These are phyloP conservation scores for Rhopalosiphum maidis DNA, from an alignment of 1,140 invertebrate species.

Conservation along the genomic window DNA sequence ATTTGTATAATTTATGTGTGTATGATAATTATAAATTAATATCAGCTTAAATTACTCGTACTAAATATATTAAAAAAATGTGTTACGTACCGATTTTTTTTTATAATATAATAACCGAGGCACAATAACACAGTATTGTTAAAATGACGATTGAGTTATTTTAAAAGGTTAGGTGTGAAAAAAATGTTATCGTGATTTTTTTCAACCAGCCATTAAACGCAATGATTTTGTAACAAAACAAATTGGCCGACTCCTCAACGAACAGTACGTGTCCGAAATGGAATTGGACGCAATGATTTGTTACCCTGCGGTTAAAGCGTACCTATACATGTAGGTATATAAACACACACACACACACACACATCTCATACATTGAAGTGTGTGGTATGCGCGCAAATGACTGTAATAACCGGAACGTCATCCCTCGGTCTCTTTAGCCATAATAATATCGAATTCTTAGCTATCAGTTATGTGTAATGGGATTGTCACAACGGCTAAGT, in stretches of 20 bases:
- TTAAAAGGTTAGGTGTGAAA: constrained; percentile 16
- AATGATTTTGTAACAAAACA: constrained; percentile 26
- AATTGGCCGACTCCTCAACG: background rate
- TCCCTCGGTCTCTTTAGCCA: background rate
- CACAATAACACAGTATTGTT: background rate
- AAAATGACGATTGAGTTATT: constrained; percentile 22
- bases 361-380: background rate
- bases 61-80: background rate
- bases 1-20: background rate
- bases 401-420: constrained; percentile 20
- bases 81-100: background rate
- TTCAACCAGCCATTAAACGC: background rate
- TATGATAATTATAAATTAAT: background rate
- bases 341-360: background rate
- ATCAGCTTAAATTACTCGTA: background rate
- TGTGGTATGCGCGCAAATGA: background rate
- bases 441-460: background rate
- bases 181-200: background rate
- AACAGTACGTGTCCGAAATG: background rate
- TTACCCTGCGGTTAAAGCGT: background rate
- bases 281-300: constrained; percentile 15
- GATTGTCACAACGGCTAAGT: background rate
- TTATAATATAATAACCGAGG: background rate
- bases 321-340: background rate
- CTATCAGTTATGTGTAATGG: background rate